phyloP scores from a whole-genome alignment of 2,113 vertebrate species.

The Anser brachyrhynchus region DNA sequence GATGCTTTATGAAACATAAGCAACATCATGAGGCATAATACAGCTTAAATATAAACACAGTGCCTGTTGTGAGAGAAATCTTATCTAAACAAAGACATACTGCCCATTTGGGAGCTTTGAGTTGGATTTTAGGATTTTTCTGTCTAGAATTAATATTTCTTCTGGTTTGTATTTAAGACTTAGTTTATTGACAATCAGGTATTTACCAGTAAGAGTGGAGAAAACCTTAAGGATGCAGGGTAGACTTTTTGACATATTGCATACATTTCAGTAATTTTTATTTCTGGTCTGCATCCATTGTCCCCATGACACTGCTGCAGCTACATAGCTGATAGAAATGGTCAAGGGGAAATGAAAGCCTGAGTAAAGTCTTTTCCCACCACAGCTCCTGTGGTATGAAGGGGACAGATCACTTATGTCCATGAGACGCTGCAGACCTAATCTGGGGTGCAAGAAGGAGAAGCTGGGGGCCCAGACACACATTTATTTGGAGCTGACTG shows the following conservation, averaged over 20 bases:
- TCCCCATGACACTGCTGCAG: fast-evolving
- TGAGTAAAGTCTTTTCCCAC: not conserved
- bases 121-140: not conserved
- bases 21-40: not conserved
- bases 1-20: not conserved
- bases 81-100: not conserved
- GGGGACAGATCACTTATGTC: fast-evolving
- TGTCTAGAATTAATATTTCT: not conserved
- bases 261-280: not conserved
- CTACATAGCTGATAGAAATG: not conserved
- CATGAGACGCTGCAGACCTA: not conserved
- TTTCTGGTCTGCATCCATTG: not conserved
- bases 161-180: not conserved
- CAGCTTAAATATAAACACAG: not conserved
- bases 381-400: not conserved
- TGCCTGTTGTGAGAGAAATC: not conserved
- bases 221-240: not conserved
- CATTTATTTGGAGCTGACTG: not conserved
- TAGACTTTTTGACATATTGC: not conserved
- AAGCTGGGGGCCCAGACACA: not conserved
- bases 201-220: not conserved
- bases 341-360: not conserved
- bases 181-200: not conserved
- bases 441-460: not conserved
- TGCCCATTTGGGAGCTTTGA: not conserved